Base-by-base conservation (phyloP, 2,888 invertebrate genomes). In the Drosophila mulleri region DNA sequence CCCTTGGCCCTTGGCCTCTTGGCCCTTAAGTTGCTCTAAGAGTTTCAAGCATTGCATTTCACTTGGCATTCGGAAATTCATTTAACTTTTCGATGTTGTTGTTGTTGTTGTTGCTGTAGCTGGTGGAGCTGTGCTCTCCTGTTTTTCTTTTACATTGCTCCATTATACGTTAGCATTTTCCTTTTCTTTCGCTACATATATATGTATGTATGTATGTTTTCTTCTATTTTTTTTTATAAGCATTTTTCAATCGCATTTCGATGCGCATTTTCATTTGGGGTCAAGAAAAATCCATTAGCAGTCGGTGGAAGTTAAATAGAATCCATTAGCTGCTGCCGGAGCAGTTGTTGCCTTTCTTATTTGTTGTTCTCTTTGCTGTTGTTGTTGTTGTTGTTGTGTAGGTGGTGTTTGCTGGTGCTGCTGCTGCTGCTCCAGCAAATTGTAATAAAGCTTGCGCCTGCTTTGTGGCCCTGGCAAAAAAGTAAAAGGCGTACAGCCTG, bases 261-360 rank as follows among this genome's bases (percentile, higher is more conserved):
- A 88, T 88, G 86, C 85, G 86, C 89, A 85, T 88, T 91, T 90
- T 86, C 86, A 91, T 92, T 92, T 92, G 83, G 90, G 92, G 92
- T 92, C 92, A 92, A 91, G 92, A 90, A 92, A 88, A 92, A 91
- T 90, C 92, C 92, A 92, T 92, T 92, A 92, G 91, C 90, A 91
- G 91, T 88, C 88, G 78, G 83, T 89, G 91, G 84, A 91, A 92
- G 90, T 91, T 92, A 91, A 92, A 92, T 91, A 90, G 92, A 92
- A 91, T 92, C 92, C 92, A 92, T 92, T 92, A 92, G 90, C 89
- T 84, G 75, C 63, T 77, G 70, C 80, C 74, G 78, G 70, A 48
- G 65, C 63, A 66, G 76, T 75, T 83, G 73, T 64, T 81, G 87
- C 78, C 65, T 67, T 59, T 77, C 78, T 29, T 47, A 56, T 72